Base-by-base conservation (phyloP, 1,140 invertebrate species). In the Lasioglossum albipes region DNA sequence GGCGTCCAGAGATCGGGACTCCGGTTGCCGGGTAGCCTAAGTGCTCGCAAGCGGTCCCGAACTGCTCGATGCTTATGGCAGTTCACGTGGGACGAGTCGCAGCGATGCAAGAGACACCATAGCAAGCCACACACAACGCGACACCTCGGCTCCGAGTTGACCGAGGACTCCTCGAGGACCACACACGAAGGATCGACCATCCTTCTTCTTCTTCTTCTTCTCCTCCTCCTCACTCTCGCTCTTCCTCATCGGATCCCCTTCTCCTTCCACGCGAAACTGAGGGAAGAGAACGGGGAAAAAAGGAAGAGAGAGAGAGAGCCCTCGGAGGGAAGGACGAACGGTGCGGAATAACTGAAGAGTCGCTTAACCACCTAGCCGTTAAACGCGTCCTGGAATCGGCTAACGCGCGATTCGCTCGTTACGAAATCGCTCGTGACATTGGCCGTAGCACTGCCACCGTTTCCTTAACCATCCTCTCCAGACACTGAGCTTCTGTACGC, bases 91-190 rank as follows among this genome's bases (percentile, higher is more conserved):
- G 76, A 81, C 75, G 75, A 72, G 54, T 57, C 61, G 73, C 18
- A 41, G 76, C 75, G 80, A 79, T 54, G 83, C 88, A 84, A 89
- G 85, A 90, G 86, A 90, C 89, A 91, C 86, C 89, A 85, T 88
- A 81, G 84, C 88, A 87, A 89, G 86, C 91, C 91, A 92, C 91
- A 92, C 91, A 91, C 90, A 90, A 92, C 88, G 90, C 90, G 91
- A 91, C 91, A 92, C 91, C 91, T 92, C 89, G 86, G 78, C 61
- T 68, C 70, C 84, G 73, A 86, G 81, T 87, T 86, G 81, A 86
- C 85, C 85, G 85, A 86, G 76, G 76, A 86, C 84, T 86, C 80
- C 85, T 81, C 83, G 75, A 89, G 84, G 90, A 92, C 91, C 91
- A 92, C 91, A 91, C 91, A 92, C 91, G 91, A 92, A 92, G 91